Evolutionary conservation across 2,113 vertebrate species (phyloP).

Genomic region (Mustela nigripes): DNA sequence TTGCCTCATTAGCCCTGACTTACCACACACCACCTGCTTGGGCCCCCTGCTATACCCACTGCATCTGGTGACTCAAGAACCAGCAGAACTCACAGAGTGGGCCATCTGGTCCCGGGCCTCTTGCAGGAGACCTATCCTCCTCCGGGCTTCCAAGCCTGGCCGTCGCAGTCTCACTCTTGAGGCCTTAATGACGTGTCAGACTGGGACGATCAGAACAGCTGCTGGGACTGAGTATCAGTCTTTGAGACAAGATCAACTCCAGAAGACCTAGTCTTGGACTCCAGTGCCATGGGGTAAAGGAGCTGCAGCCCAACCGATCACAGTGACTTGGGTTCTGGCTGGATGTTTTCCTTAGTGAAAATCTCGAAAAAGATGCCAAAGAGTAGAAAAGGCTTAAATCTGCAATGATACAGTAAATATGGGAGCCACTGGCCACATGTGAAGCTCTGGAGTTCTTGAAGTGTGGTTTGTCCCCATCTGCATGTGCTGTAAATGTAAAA

Average conservation of each 20-base stretch:
- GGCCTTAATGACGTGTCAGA: neutral
- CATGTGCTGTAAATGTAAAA: neutral
- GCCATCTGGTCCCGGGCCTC: neutral
- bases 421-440: neutral
- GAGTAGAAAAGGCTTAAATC: neutral
- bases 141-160: neutral
- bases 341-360: neutral
- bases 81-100: neutral
- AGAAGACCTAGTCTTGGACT: neutral
- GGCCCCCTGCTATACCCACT: neutral
- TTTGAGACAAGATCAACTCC: neutral
- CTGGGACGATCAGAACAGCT: neutral
- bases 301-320: fast-evolving
- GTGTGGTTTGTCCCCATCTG: neutral
- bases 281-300: neutral
- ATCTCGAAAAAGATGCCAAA: neutral
- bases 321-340: neutral
- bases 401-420: too few species aligned
- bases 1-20: neutral
- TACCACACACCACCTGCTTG: neutral
- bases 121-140: neutral
- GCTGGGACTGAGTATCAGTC: neutral
- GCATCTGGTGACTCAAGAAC: neutral
- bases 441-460: neutral
- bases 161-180: neutral